Percentiles rank a stretch among this genome's conserved stretches.
Conservation (phyloP, 2,797 vertebrate genomes). For the Megalops cyprinoides region DNA sequence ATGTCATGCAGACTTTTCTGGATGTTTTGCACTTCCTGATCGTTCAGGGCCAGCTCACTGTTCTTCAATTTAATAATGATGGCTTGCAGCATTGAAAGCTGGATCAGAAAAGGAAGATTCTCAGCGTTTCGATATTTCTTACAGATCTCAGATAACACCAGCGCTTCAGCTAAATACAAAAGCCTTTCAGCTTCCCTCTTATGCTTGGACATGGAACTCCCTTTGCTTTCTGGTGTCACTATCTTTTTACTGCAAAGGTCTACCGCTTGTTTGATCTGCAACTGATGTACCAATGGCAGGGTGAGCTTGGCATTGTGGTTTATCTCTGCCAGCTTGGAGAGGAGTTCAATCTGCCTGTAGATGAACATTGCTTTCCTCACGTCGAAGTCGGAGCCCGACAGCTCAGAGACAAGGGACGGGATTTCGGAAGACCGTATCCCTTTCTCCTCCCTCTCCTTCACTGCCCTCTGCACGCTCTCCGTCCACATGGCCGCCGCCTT, state of each 20-base stretch:
- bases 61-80: neutral
- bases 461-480: constrained; percentile 16
- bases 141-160: neutral
- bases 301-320: neutral
- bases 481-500: constrained; percentile 28
- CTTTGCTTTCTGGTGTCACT: neutral
- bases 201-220: neutral
- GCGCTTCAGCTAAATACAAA: constrained; percentile 28
- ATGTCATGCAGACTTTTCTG: neutral
- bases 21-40: constrained; percentile 7
- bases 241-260: constrained; percentile 10
- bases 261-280: neutral
- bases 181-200: constrained; percentile 30
- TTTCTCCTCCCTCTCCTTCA: constrained; percentile 24
- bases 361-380: constrained; percentile 20
- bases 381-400: constrained; percentile 5
- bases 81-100: neutral
- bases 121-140: neutral
- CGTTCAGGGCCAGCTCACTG: neutral
- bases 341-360: constrained; percentile 38
- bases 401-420: constrained; percentile 24
- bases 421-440: neutral
- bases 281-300: neutral
- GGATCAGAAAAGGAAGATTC: neutral
- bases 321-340: constrained; percentile 23